A percentile compares a stretch with the other conserved stretches of the same genome.
Evolutionary conservation across 2,888 invertebrate genomes (phyloP).

Genomic region (Napeogenes inachia): DNA sequence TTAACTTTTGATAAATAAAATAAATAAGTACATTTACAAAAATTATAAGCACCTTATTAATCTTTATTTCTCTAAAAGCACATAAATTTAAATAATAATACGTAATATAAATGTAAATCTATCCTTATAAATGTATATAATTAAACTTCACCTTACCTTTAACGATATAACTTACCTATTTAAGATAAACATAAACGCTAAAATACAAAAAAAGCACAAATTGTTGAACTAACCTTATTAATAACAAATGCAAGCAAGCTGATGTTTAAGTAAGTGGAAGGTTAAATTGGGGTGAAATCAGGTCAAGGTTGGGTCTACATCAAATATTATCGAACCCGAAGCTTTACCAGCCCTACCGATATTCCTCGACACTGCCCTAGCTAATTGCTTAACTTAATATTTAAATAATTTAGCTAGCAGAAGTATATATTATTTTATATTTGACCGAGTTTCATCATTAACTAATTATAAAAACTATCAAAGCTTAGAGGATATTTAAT

Average conservation of each 20-base stretch:
- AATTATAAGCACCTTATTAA: too few relatives aligned
- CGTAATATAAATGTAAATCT: too few relatives aligned
- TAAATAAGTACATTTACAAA: too few relatives aligned
- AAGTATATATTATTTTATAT: neutral
- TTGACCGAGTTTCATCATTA: too few relatives aligned
- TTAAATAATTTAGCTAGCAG: neutral
- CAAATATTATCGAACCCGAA: slow-evolving; percentile 29
- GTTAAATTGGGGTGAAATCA: slow-evolving; percentile 46
- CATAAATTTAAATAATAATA: too few relatives aligned
- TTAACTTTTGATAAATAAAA: too few relatives aligned
- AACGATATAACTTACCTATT: too few relatives aligned
- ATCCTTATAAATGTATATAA: too few relatives aligned
- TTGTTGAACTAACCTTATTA: slow-evolving; percentile 7
- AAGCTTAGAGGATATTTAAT: too few relatives aligned
- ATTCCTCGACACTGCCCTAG: slow-evolving; percentile 7
- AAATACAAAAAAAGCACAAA: neutral
- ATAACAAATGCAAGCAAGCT: slow-evolving; percentile 2
- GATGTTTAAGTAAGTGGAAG: slow-evolving; percentile 31
- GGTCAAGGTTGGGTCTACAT: slow-evolving; percentile 50
- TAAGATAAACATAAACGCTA: neutral
- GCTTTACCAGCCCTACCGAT: slow-evolving; percentile 9
- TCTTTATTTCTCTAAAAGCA: too few relatives aligned
- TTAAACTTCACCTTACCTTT: too few relatives aligned
- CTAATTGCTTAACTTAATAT: neutral
- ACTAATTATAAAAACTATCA: too few relatives aligned